These are phyloP conservation scores for Encarsia formosa DNA, from an alignment of 2,888 invertebrate species.

Conservation along the genomic window DNA sequence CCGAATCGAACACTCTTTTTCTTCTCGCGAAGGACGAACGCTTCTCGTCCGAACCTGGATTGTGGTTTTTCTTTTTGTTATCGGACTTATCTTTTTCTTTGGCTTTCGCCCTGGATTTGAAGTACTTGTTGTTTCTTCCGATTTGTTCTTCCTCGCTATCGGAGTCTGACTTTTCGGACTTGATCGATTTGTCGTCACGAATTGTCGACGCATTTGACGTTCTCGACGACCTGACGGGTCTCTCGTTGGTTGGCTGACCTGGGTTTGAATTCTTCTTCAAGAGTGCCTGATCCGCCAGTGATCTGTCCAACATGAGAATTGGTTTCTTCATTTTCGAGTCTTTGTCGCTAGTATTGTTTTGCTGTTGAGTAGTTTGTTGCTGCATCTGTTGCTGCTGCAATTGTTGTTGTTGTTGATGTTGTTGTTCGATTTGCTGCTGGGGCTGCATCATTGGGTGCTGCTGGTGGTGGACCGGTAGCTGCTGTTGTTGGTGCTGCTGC, in stretches of 20 bases:
- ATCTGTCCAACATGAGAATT: constrained; percentile 61
- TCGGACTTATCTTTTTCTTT: constrained; percentile 48
- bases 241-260: too few relatives aligned
- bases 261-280: constrained; percentile 60
- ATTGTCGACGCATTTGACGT: constrained; percentile 56
- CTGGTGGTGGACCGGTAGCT: constrained; percentile 16
- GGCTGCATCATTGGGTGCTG: constrained; percentile 21
- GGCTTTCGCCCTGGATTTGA: constrained; percentile 52
- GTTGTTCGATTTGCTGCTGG: constrained; percentile 23
- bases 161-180: constrained; percentile 52
- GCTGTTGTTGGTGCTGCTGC: constrained; percentile 25
- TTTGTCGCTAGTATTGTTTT: constrained; percentile 35
- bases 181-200: constrained; percentile 33
- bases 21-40: constrained; percentile 34
- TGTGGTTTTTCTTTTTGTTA: constrained; percentile 38
- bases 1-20: constrained; percentile 38
- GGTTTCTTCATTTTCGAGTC: constrained; percentile 55
- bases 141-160: constrained; percentile 58
- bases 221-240: constrained; percentile 59
- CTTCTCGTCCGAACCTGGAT: constrained; percentile 38
- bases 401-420: constrained; percentile 30
- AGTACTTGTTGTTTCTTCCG: constrained; percentile 54
- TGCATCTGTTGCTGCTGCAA: constrained; percentile 34
- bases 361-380: constrained; percentile 25
- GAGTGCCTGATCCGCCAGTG: constrained; percentile 58